These are phyloP conservation scores for Microchirus variegatus DNA, from an alignment of 2,797 vertebrate genomes.

Conservation along the genomic window DNA sequence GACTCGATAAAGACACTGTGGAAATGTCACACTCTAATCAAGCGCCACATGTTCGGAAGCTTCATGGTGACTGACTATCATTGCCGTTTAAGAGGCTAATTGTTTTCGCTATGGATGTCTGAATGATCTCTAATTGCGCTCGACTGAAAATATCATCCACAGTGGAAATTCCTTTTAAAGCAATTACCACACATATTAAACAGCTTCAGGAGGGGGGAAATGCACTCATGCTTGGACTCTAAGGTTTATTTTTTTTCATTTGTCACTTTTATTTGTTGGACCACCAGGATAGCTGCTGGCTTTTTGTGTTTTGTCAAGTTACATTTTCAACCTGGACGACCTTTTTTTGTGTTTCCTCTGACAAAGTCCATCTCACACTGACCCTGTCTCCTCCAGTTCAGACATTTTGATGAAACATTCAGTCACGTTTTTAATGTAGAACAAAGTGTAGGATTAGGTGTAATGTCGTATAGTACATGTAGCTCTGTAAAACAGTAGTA, in stretches of 20 bases:
- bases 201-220: conserved; percentile 21
- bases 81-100: conserved; percentile 30
- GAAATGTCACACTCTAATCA: conserved; percentile 38
- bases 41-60: conserved; percentile 21
- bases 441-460: no score
- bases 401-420: no score
- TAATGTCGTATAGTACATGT: no score
- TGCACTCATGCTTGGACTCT: conserved; percentile 5
- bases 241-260: conserved; percentile 30
- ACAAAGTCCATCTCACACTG: no score
- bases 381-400: no score
- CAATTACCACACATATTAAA: conserved; percentile 44
- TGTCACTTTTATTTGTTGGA: conserved; percentile 14
- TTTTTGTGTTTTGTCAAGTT: background rate
- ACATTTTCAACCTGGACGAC: no score
- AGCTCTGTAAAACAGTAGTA: no score
- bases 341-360: no score
- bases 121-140: conserved; percentile 46
- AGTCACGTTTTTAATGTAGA: no score
- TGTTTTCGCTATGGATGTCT: conserved; percentile 31
- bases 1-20: conserved; percentile 15
- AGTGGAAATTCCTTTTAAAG: conserved; percentile 27
- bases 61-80: conserved; percentile 29
- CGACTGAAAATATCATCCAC: conserved; percentile 27
- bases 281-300: background rate